Percentiles rank a stretch among this genome's conserved stretches.
Conservation (phyloP, 2,888 invertebrate genomes). For the Seladonia tumulorum region DNA sequence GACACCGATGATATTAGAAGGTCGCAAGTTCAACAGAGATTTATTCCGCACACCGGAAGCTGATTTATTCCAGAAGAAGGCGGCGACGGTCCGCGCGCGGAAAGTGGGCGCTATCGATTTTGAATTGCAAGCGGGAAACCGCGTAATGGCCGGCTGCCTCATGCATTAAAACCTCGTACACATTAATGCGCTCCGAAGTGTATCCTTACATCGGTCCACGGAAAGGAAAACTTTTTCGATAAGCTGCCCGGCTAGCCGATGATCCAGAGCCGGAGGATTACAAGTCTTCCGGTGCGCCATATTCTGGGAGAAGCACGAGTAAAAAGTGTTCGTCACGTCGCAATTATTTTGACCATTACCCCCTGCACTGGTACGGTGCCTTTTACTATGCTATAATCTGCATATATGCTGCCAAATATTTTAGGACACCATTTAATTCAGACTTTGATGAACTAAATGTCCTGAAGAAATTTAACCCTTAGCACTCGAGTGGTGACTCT, state of each 20-base stretch:
- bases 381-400: too few species aligned
- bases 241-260: not conserved
- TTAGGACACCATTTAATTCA: too few species aligned
- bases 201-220: not conserved
- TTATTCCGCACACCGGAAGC: not conserved
- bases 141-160: slow-evolving; percentile 33
- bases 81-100: not conserved
- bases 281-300: not conserved
- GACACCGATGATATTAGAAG: not conserved
- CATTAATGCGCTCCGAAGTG: slow-evolving; percentile 40
- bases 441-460: too few species aligned
- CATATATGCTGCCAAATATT: too few species aligned
- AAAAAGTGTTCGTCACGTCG: not conserved
- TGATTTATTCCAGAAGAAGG: slow-evolving; percentile 2
- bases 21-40: not conserved
- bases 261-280: not conserved
- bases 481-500: too few species aligned
- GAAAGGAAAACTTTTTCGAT: slow-evolving; percentile 37
- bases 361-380: not conserved
- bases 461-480: too few species aligned
- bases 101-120: slow-evolving; percentile 17
- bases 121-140: slow-evolving; percentile 23
- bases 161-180: slow-evolving; percentile 40
- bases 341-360: not conserved
- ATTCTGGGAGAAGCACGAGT: not conserved